Conservation (phyloP, 2,888 invertebrate species). For the Steinernema hermaphroditum region DNA sequence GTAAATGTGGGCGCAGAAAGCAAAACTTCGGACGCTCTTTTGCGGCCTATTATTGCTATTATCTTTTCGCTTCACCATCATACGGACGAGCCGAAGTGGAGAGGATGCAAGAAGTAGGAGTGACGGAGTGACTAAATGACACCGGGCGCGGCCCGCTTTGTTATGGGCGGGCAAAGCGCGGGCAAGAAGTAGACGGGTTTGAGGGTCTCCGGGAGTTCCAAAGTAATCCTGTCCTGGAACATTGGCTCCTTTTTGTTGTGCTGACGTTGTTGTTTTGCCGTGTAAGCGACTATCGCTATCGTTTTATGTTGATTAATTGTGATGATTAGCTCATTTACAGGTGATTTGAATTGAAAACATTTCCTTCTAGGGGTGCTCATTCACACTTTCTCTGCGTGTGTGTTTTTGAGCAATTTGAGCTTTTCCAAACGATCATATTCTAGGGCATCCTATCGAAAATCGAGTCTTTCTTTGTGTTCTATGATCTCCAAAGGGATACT, state of each 20-base stretch:
- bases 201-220: not conserved
- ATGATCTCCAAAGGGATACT: too few species aligned
- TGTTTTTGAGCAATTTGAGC: too few species aligned
- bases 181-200: not conserved
- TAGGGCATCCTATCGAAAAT: too few species aligned
- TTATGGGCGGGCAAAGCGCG: conserved; percentile 16
- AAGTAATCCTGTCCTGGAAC: not conserved
- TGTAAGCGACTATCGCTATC: not conserved
- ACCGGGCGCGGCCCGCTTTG: not conserved
- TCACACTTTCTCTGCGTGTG: too few species aligned
- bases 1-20: conserved; percentile 26
- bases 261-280: not conserved
- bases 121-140: conserved; percentile 5
- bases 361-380: too few species aligned
- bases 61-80: not conserved
- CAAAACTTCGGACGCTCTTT: conserved; percentile 21
- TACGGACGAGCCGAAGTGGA: not conserved
- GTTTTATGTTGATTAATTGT: not conserved
- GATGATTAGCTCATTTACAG: not conserved
- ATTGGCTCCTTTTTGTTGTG: too few species aligned
- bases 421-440: too few species aligned
- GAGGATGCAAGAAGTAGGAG: not conserved
- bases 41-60: conserved; percentile 25
- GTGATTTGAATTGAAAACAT: too few species aligned
- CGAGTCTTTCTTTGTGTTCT: too few species aligned